These are phyloP conservation scores for Melipona quadrifasciata DNA, from an alignment of 1,140 invertebrate genomes.

Conservation along the genomic window DNA sequence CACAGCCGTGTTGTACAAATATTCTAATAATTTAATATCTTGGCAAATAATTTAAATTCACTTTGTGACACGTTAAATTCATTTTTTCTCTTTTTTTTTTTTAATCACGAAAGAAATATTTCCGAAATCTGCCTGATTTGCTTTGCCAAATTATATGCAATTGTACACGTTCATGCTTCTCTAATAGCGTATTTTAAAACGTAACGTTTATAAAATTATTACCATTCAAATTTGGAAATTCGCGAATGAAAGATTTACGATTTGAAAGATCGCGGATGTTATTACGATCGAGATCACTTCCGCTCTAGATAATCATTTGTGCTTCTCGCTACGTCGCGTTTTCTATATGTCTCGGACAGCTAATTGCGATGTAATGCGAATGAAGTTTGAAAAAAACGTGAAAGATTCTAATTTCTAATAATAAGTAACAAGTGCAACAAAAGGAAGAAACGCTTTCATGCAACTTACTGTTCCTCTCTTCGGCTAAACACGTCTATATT, in stretches of 20 bases:
- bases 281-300: background rate
- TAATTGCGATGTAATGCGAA: background rate
- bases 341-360: background rate
- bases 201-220: no score
- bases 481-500: background rate
- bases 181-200: no score
- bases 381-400: background rate
- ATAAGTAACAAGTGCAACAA: background rate
- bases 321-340: background rate
- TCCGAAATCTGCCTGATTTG: background rate
- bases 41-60: background rate
- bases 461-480: background rate
- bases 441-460: background rate
- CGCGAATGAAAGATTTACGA: no score
- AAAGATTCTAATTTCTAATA: background rate
- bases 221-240: no score
- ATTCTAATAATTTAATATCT: background rate
- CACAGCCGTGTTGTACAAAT: background rate
- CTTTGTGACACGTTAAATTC: background rate
- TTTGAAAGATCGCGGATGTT: background rate
- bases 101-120: background rate
- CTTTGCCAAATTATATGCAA: background rate
- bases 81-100: background rate
- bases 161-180: background rate
- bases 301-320: background rate